These are phyloP conservation scores for Acrocephalus scirpaceus DNA, from an alignment of 2,797 vertebrate genomes.

Conservation along the genomic window DNA sequence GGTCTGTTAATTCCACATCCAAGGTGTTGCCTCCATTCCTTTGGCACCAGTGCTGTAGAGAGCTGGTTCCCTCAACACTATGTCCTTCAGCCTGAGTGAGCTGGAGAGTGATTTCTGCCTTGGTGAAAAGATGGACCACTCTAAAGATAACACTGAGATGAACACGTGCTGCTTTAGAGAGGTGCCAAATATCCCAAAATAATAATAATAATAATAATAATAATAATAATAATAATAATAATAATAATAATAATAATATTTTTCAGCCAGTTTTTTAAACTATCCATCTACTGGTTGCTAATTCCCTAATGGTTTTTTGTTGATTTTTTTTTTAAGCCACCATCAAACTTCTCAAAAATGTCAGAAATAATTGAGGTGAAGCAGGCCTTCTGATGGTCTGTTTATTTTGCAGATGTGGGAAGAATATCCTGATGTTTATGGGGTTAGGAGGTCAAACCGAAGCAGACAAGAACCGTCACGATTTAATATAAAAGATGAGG, in stretches of 20 bases:
- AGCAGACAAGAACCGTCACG: conserved; percentile 96
- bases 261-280: conserved; percentile 26
- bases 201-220: too few relatives aligned
- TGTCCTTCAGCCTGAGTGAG: not conserved
- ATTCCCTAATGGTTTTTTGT: not conserved
- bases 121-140: not conserved
- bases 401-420: conserved; percentile 97
- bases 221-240: too few relatives aligned
- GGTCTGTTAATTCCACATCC: not conserved
- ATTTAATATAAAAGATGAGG: conserved; percentile 96
- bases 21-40: not conserved
- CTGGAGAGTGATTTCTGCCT: not conserved
- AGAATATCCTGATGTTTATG: conserved; percentile 98
- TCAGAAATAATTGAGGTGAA: conserved; percentile 32
- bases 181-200: not conserved
- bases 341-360: conserved; percentile 16
- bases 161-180: not conserved
- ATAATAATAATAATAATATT: not conserved
- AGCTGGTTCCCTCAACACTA: not conserved
- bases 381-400: conserved; percentile 68
- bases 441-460: conserved; percentile 95
- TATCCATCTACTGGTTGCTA: not conserved
- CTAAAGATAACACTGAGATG: not conserved
- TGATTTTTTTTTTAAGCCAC: not conserved
- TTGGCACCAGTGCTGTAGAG: not conserved